Conservation (phyloP, 2,113 vertebrate species). For the Festucalex cinctus region DNA sequence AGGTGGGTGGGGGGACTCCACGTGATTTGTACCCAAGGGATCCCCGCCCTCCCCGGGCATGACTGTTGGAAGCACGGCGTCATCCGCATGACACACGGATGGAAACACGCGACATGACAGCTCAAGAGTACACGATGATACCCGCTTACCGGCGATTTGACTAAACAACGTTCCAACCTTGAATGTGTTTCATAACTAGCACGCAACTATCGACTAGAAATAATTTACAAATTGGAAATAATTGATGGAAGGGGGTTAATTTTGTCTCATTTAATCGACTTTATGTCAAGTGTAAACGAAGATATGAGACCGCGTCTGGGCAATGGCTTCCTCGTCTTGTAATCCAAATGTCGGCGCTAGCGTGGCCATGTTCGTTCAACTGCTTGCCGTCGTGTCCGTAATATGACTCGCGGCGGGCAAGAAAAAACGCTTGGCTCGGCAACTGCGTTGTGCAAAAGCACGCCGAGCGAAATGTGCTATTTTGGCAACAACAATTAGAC, state of each 20-base stretch:
- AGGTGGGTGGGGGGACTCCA: background rate
- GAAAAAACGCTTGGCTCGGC: background rate
- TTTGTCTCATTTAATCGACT: slow-evolving; percentile 23
- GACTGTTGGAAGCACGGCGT: background rate
- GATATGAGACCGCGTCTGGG: slow-evolving; percentile 40
- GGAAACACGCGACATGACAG: slow-evolving; percentile 31
- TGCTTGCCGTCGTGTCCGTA: background rate
- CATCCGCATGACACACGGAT: slow-evolving; percentile 11
- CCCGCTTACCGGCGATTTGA: background rate
- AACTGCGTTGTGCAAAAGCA: background rate
- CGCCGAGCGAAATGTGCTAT: background rate
- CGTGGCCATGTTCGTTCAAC: slow-evolving; percentile 30
- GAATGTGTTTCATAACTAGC: background rate
- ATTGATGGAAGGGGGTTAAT: background rate
- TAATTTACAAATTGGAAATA: background rate
- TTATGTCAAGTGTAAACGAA: slow-evolving; percentile 55
- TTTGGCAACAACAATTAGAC: background rate
- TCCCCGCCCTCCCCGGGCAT: background rate
- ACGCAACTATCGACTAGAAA: background rate
- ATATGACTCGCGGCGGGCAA: background rate
- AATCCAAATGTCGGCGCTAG: slow-evolving; percentile 48
- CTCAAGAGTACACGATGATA: background rate
- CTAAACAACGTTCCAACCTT: background rate
- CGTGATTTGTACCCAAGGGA: background rate
- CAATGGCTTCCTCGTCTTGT: slow-evolving; percentile 58